These are phyloP conservation scores for Echeneis naucrates DNA, from an alignment of 2,797 vertebrate genomes.

Conservation along the genomic window DNA sequence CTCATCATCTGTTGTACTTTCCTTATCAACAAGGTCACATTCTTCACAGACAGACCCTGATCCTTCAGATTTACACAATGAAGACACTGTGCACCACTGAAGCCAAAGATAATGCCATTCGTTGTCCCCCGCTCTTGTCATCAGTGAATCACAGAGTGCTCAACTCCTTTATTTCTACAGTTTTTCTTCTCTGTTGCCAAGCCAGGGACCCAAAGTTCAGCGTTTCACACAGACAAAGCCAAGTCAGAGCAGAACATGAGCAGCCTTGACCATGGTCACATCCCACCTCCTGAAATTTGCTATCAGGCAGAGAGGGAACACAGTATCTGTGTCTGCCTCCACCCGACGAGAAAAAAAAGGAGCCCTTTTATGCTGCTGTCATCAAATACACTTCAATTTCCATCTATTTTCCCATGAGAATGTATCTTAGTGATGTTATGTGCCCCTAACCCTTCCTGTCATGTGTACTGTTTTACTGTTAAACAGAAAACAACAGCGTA, in stretches of 20 bases:
- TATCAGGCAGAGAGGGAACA: constrained; percentile 88
- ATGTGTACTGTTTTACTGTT: not conserved
- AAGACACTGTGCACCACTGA: constrained; percentile 50
- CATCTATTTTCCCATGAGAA: constrained; percentile 4
- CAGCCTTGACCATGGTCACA: constrained; percentile 87
- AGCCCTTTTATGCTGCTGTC: constrained; percentile 8
- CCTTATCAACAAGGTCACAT: constrained; percentile 77
- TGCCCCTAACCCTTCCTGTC: not conserved
- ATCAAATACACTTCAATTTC: not conserved
- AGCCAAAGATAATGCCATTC: constrained; percentile 46
- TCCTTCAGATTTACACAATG: constrained; percentile 38
- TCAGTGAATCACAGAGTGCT: constrained; percentile 64
- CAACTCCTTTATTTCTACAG: constrained; percentile 61
- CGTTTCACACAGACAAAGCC: constrained; percentile 25
- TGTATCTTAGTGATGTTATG: not conserved
- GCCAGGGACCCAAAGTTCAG: constrained; percentile 36
- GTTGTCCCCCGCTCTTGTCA: constrained; percentile 49
- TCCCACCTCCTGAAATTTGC: constrained; percentile 82
- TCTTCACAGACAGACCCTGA: constrained; percentile 60
- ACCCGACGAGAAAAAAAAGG: constrained; percentile 76
- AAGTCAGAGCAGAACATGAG: constrained; percentile 65
- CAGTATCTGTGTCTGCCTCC: constrained; percentile 73
- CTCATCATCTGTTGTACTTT: constrained; percentile 43
- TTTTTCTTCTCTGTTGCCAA: constrained; percentile 53
- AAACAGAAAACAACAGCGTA: too few relatives aligned